Percentiles rank a stretch among this genome's conserved stretches.
These are phyloP conservation scores for Eupithecia dodoneata DNA, from an alignment of 2,888 invertebrate species.

Conservation along the genomic window DNA sequence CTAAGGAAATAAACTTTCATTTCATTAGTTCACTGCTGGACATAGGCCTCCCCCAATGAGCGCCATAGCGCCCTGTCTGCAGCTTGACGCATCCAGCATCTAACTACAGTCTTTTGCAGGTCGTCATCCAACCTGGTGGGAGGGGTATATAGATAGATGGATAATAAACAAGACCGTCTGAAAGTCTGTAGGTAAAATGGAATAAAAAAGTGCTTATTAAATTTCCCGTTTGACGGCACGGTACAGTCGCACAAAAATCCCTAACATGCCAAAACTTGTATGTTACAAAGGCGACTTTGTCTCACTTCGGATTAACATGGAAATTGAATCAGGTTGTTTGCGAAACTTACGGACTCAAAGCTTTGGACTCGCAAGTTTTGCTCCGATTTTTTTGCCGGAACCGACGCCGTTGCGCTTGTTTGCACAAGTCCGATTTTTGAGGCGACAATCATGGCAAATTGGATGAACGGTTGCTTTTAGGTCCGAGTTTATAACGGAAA, in stretches of 20 bases:
- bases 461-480: not conserved
- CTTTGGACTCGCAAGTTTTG: slow-evolving; percentile 20
- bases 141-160: no score
- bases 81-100: no score
- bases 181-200: not conserved
- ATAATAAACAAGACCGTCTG: not conserved
- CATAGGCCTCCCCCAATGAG: no score
- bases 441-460: not conserved
- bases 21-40: no score
- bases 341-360: slow-evolving; percentile 51
- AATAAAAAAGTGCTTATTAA: slow-evolving; percentile 36
- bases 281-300: slow-evolving; percentile 63
- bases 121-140: no score
- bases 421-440: not conserved
- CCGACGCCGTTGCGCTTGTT: slow-evolving; percentile 11
- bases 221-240: slow-evolving; percentile 40
- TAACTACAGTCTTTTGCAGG: no score
- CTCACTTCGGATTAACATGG: slow-evolving; percentile 72
- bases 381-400: slow-evolving; percentile 12
- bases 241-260: slow-evolving; percentile 51
- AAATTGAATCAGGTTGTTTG: slow-evolving; percentile 73
- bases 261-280: slow-evolving; percentile 52
- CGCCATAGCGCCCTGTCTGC: no score
- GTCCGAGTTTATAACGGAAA: not conserved
- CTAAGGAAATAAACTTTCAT: no score